These are phyloP conservation scores for Austrofundulus limnaeus DNA, from an alignment of 2,113 vertebrate species.

Conservation along the genomic window DNA sequence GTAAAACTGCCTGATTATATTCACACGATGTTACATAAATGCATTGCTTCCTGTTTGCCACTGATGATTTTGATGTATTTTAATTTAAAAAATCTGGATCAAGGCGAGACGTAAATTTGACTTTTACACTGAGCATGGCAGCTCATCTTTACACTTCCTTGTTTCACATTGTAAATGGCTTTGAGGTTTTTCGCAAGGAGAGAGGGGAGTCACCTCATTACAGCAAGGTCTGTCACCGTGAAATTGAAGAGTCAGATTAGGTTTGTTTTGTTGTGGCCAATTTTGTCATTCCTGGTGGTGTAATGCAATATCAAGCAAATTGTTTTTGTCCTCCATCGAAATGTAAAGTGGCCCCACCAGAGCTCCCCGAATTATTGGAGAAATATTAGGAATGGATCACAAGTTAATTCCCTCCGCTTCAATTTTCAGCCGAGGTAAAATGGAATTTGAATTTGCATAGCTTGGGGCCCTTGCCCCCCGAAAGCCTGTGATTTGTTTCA, in stretches of 20 bases:
- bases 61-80: background rate
- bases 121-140: conserved; percentile 22
- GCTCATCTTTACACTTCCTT: conserved; percentile 23
- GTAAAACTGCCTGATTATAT: background rate
- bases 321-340: conserved; percentile 67
- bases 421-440: conserved; percentile 65
- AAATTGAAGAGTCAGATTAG: conserved; percentile 76
- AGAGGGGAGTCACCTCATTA: conserved; percentile 64
- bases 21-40: background rate
- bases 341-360: conserved; percentile 58
- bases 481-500: conserved; percentile 72
- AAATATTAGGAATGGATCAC: conserved; percentile 72
- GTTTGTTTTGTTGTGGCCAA: conserved; percentile 66
- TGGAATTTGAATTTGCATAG: conserved; percentile 72
- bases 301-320: conserved; percentile 75
- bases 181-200: conserved; percentile 33
- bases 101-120: conserved; percentile 14
- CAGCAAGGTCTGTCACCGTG: conserved; percentile 63
- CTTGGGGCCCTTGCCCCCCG: conserved; percentile 53
- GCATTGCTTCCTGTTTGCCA: background rate
- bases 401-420: conserved; percentile 70
- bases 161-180: conserved; percentile 26
- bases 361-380: conserved; percentile 59
- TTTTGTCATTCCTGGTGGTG: conserved; percentile 66
- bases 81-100: background rate